Base-by-base conservation (phyloP, 2,888 invertebrate genomes). In the Yponomeuta sedellus region DNA sequence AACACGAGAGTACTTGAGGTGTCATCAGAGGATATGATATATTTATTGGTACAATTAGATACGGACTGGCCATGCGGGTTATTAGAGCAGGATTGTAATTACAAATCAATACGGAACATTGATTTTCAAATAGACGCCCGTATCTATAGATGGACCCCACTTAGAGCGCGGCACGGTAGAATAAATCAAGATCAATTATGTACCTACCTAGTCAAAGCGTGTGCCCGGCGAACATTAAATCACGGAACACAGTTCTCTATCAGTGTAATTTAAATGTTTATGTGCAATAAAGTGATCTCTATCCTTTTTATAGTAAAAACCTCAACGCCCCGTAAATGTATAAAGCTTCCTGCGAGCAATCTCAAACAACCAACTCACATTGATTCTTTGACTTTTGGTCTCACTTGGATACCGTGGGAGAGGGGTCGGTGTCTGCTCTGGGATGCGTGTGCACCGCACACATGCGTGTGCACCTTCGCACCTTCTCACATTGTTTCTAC, bases 121-220 rank as follows among this genome's bases (percentile, higher is more conserved):
- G 63, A 44, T 44, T 63, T 63, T 44, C 63, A 63, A 63, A n/a
- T n/a, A n/a, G n/a, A 63, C 12, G 12, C 63, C 63, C 63, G 63
- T 63, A 44, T 63, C 44, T 22, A 22, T 19, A 22, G 44, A 22
- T 19, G 44, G 44, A 22, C 63, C 63, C 63, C 22, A 63, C 44
- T 20, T 1, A 63, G 12, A n/a, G 10, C n/a, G 11, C 19, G 20
- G 34, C 34, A 34, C 1, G 10, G 34, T 8, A 10, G 12, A 19
- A 44, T 44, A 63, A 61, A 44, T 63, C 40, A 63, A 63, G 63
- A 63, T 44, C 34, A 62, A 39, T 62, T 62, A 62, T 1, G 34
- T 34, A 34, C 34, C 62, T 34, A 34, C 34, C 62, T 34, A 19
- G 39, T n/a, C 39, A 39, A 12, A 39, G 25, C 20, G 25, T 52